Evolutionary conservation across 2,113 vertebrate species (phyloP), one percentile per base, ranked within the genome.

Genomic region (Leptobrachium ailaonicum): DNA sequence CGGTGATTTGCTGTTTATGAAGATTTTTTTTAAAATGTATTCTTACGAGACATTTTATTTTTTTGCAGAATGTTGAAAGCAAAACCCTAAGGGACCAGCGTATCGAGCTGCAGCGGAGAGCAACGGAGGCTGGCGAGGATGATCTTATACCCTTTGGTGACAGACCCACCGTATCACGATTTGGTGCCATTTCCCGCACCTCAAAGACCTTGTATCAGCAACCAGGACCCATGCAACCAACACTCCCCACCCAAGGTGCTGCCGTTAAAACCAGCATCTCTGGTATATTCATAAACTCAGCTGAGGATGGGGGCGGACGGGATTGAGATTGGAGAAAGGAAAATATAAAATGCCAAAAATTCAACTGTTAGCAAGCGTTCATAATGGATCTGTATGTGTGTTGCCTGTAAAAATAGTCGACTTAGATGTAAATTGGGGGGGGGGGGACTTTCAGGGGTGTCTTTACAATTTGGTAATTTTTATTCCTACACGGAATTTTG

Each of bases 91-190:
- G 96, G 85, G 96, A 98, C 40, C 94, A 94, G 66, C 92, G 95
- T 0, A 77, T 97, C 71, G 97, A 99, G 71, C 91, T 95, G 77
- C 96, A 97, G 82, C 92, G 96, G 5, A 92, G 97, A 85, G 91
- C 93, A 0, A 88, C 95, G 1, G 98, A 99, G 87, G 87, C 95
- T 0, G 96, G 97, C 5, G 97, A 99, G 14, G 98, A 99, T 83
- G 97, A 98, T 79, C 98, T 99, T 85, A 99, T 99, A 76, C 97
- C 98, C 0, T 99, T 99, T 84, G 97, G 98, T 79, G 95, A 98
- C 76, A 90, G 95, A 83, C 98, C 98, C 53, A 99, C 97, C 9
- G 97, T 99, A 7, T 99, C 98, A 0, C 94, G 96, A 80, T 99
- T 99, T 79, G 97, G 98, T 42, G 98, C 97, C 85, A 99, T 99